Conservation (phyloP, 1,140 invertebrate genomes). For the Drosophila ogumai region DNA sequence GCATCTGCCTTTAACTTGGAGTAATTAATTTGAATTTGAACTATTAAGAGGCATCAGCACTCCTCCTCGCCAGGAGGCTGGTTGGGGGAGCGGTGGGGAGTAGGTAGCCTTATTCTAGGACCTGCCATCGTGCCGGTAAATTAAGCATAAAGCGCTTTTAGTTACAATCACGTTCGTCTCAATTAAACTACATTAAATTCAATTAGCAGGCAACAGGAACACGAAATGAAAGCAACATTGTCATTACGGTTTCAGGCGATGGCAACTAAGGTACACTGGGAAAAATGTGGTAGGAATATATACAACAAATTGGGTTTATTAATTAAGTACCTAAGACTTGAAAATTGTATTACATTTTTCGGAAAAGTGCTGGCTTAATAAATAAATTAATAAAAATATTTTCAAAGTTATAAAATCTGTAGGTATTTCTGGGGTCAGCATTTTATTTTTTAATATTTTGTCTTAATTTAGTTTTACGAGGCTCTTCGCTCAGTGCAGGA, state of each 20-base stretch:
- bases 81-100: not conserved
- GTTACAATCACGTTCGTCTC: conserved; percentile 83
- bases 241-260: conserved; percentile 64
- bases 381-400: too few relatives aligned
- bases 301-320: too few relatives aligned
- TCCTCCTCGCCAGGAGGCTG: conserved; percentile 16
- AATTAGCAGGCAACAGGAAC: conserved; percentile 71
- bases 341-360: too few relatives aligned
- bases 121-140: conserved; percentile 66
- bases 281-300: not conserved
- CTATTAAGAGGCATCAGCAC: conserved; percentile 65
- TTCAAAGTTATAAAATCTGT: too few relatives aligned
- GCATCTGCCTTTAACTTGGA: conserved; percentile 62
- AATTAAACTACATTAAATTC: conserved; percentile 85
- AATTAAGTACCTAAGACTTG: too few relatives aligned
- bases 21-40: conserved; percentile 77
- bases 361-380: too few relatives aligned
- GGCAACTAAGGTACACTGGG: conserved; percentile 26
- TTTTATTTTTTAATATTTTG: not conserved
- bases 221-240: conserved; percentile 75
- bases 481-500: not conserved
- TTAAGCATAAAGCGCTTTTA: conserved; percentile 83
- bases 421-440: too few relatives aligned
- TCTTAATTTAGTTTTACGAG: not conserved
- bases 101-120: conserved; percentile 10